These are phyloP conservation scores for Oryzias melastigma DNA, from an alignment of 2,113 vertebrate genomes.

Conservation along the genomic window DNA sequence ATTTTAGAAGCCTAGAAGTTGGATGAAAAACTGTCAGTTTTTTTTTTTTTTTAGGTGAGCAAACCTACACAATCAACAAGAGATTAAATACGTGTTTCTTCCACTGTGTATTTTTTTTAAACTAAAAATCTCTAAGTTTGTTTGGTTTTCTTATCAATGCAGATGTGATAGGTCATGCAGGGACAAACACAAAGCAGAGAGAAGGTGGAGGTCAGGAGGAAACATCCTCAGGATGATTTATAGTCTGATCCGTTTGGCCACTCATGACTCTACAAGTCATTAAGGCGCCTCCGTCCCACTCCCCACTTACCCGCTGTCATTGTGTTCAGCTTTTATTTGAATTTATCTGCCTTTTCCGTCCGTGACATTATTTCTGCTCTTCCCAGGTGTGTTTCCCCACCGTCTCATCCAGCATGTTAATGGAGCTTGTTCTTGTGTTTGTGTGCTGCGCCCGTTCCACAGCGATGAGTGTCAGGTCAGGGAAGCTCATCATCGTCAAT, in stretches of 20 bases:
- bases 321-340: background rate
- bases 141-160: background rate
- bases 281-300: constrained; percentile 38
- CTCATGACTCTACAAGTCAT: constrained; percentile 42
- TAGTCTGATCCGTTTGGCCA: constrained; percentile 53
- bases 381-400: background rate
- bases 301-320: constrained; percentile 25
- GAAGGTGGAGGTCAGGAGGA: constrained; percentile 50
- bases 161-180: constrained; percentile 17
- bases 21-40: too few relatives aligned
- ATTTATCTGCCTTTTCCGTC: background rate
- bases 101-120: too few relatives aligned
- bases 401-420: background rate
- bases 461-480: background rate
- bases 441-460: background rate
- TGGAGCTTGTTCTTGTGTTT: background rate
- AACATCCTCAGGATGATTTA: constrained; percentile 55
- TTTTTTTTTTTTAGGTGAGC: too few relatives aligned
- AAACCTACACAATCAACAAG: too few relatives aligned
- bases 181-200: constrained; percentile 21
- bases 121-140: too few relatives aligned
- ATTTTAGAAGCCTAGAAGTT: too few relatives aligned
- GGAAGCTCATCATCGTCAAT: too few relatives aligned
- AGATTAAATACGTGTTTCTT: too few relatives aligned
- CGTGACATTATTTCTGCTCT: background rate